These are phyloP conservation scores for Halcyon smyrnensis DNA, from an alignment of 2,797 vertebrate species.

Conservation along the genomic window DNA sequence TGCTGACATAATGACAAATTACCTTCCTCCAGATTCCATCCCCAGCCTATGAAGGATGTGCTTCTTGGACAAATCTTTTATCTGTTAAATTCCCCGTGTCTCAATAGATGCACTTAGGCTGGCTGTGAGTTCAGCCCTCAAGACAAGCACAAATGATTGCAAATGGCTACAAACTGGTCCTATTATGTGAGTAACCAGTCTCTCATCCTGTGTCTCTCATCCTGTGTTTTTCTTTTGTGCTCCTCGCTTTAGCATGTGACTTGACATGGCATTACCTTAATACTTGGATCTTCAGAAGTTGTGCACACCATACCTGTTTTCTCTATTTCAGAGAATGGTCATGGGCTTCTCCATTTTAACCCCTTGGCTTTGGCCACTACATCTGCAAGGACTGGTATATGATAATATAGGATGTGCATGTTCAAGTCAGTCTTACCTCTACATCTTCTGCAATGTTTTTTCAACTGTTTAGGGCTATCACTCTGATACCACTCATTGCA, in stretches of 20 bases:
- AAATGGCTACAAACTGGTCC: background rate
- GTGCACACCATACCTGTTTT: fast-evolving
- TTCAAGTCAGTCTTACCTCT: background rate
- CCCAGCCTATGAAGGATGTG: background rate
- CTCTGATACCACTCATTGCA: background rate
- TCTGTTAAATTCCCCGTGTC: background rate
- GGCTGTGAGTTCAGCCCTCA: background rate
- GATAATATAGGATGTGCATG: background rate
- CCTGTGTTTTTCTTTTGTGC: background rate
- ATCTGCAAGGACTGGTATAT: background rate
- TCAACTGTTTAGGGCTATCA: background rate
- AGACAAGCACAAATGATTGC: background rate
- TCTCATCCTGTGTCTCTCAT: background rate
- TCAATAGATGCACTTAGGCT: background rate
- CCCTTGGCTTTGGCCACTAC: background rate
- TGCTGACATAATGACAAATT: background rate
- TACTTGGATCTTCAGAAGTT: background rate
- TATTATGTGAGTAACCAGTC: background rate
- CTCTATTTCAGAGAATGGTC: background rate
- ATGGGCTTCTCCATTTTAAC: background rate
- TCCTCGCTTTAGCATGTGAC: background rate
- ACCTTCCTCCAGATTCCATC: background rate
- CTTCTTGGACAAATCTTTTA: background rate
- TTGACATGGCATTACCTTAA: background rate
- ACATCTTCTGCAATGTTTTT: background rate